phyloP scores from a whole-genome alignment of 2,113 vertebrate genomes.

The Elachura formosa region DNA sequence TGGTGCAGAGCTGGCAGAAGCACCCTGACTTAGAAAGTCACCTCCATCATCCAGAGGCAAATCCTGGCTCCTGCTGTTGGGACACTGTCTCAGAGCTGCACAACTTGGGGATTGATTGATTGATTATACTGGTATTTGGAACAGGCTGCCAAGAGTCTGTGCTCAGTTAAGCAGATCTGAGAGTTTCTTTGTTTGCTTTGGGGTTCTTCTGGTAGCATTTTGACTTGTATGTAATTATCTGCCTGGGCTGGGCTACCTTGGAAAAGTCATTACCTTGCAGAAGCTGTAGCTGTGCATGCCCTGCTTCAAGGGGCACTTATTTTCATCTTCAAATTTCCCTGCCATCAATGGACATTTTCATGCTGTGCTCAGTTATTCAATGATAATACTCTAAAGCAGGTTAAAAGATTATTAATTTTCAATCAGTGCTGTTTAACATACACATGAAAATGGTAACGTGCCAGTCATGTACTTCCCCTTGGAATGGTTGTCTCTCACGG shows the following conservation, averaged over 20 bases:
- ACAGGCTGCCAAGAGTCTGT: not conserved
- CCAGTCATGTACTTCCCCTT: not conserved
- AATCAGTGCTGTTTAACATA: not conserved
- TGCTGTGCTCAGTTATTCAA: not conserved
- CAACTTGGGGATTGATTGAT: fast-evolving
- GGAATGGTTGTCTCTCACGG: not conserved
- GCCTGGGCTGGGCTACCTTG: not conserved
- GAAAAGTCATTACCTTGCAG: not conserved
- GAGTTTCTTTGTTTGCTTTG: not conserved
- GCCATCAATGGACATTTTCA: not conserved
- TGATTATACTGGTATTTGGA: not conserved
- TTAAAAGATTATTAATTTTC: not conserved
- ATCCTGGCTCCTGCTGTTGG: not conserved
- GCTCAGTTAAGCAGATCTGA: not conserved
- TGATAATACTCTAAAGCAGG: not conserved
- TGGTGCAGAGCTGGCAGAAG: not conserved
- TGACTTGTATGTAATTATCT: not conserved
- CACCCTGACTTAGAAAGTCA: fast-evolving
- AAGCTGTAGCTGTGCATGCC: not conserved
- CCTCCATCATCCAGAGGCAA: not conserved
- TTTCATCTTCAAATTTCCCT: not conserved
- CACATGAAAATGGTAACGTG: not conserved
- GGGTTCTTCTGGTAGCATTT: not conserved
- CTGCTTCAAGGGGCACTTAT: not conserved
- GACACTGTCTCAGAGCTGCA: fast-evolving